These are phyloP conservation scores for Prochilodus magdalenae DNA, from an alignment of 2,113 vertebrate species.

Conservation along the genomic window DNA sequence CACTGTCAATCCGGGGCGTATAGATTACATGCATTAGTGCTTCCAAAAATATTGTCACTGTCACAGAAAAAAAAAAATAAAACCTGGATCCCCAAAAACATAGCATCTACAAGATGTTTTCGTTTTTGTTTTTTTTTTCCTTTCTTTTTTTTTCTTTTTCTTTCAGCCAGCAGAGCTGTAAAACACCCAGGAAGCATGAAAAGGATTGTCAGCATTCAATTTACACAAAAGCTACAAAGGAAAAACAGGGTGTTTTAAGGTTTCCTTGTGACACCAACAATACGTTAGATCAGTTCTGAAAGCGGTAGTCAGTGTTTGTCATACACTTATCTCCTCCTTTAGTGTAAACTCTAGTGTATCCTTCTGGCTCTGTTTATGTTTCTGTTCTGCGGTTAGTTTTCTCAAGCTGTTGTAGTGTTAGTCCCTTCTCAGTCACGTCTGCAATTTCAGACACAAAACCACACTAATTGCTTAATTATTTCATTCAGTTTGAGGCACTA, in stretches of 20 bases:
- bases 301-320: not conserved
- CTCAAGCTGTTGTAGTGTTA: not conserved
- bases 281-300: not conserved
- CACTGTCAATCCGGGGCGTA: not conserved
- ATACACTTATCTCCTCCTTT: not conserved
- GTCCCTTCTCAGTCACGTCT: not conserved
- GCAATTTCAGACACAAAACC: conserved; percentile 18
- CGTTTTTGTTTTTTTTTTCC: not conserved
- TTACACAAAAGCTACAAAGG: not conserved
- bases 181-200: not conserved
- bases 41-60: conserved; percentile 2
- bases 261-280: not conserved
- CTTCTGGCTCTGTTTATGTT: not conserved
- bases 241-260: not conserved
- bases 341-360: not conserved
- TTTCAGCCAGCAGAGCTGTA: not conserved
- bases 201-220: not conserved
- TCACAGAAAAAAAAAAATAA: not conserved
- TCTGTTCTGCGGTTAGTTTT: conserved; percentile 8
- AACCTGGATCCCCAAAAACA: not conserved
- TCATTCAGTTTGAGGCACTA: conserved; percentile 11
- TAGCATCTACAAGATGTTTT: not conserved
- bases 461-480: conserved; percentile 33
- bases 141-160: not conserved
- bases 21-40: conserved; percentile 1